These are phyloP conservation scores for Manis crassicaudata DNA, from an alignment of 2,797 vertebrate genomes.

Conservation along the genomic window DNA sequence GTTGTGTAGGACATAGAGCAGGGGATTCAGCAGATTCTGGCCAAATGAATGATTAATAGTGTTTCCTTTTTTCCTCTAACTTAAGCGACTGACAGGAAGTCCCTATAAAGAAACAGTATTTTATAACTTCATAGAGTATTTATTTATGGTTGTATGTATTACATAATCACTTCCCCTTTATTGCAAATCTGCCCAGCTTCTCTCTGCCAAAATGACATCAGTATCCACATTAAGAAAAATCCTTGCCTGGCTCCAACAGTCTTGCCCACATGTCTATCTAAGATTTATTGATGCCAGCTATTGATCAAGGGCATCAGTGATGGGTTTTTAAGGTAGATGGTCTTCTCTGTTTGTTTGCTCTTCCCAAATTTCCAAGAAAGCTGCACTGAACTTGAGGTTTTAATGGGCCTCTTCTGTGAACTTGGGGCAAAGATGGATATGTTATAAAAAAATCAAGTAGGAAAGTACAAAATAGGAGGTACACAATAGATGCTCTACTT, in stretches of 20 bases:
- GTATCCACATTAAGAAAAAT: slow-evolving; percentile 47
- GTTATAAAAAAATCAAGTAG: background rate
- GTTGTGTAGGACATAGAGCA: background rate
- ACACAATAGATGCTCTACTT: background rate
- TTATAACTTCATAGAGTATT: slow-evolving; percentile 52
- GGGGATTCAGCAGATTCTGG: background rate
- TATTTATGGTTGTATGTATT: slow-evolving; percentile 48
- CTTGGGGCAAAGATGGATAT: background rate
- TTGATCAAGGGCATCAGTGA: slow-evolving; percentile 46
- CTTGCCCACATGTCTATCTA: slow-evolving; percentile 35
- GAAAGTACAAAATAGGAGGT: background rate
- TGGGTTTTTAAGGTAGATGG: slow-evolving; percentile 52
- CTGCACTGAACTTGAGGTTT: background rate
- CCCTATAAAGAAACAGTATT: slow-evolving; percentile 31
- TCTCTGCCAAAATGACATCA: slow-evolving; percentile 41
- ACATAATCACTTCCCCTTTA: slow-evolving; percentile 20
- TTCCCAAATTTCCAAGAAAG: slow-evolving; percentile 55
- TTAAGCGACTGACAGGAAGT: slow-evolving; percentile 18
- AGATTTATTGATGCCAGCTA: slow-evolving; percentile 64
- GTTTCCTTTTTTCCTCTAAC: background rate
- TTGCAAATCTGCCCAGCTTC: background rate
- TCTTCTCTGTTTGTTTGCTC: slow-evolving; percentile 33
- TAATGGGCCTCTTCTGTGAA: background rate
- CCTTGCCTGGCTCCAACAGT: slow-evolving; percentile 51
- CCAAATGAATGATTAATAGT: slow-evolving; percentile 24